A percentile compares a stretch with the other conserved stretches of the same genome.
These are phyloP conservation scores for Drosophila repleta DNA, from an alignment of 1,140 invertebrate genomes.

Conservation along the genomic window DNA sequence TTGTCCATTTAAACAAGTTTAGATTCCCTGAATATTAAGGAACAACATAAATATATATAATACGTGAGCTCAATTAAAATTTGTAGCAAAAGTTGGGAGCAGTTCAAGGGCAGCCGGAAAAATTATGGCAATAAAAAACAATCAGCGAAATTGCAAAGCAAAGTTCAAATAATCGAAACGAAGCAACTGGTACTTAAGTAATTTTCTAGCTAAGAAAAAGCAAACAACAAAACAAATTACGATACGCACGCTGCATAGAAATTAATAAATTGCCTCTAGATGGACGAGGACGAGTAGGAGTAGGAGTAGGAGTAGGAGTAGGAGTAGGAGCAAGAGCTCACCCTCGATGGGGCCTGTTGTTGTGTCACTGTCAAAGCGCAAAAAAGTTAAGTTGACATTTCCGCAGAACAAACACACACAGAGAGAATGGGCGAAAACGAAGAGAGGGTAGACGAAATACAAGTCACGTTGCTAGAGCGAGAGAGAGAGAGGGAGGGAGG, in stretches of 20 bases:
- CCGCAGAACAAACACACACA: constrained; percentile 45
- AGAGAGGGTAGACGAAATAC: constrained; percentile 18
- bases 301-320: too few species aligned
- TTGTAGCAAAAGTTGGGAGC: background rate
- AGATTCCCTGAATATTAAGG: background rate
- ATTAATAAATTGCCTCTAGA: constrained; percentile 72
- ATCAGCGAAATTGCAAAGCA: constrained; percentile 74
- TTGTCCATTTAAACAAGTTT: constrained; percentile 1
- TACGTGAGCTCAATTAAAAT: constrained; percentile 3
- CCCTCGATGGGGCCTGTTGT: constrained; percentile 13
- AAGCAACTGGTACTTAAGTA: constrained; percentile 55
- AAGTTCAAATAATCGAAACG: constrained; percentile 71
- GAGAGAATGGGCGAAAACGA: background rate
- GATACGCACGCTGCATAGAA: constrained; percentile 73
- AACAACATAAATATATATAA: background rate
- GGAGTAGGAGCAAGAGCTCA: too few species aligned
- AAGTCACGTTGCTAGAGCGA: constrained; percentile 31
- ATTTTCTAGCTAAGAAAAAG: constrained; percentile 46
- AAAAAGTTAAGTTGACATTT: constrained; percentile 79
- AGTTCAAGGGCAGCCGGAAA: background rate
- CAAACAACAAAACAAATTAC: constrained; percentile 66
- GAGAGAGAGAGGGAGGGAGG: background rate
- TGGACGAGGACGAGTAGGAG: constrained; percentile 5
- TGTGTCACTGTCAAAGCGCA: constrained; percentile 41
- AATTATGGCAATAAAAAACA: constrained; percentile 53